Evolutionary conservation across 2,888 invertebrate genomes (phyloP), one percentile per base, ranked within the genome.

Genomic region (Drosophila mercatorum): DNA sequence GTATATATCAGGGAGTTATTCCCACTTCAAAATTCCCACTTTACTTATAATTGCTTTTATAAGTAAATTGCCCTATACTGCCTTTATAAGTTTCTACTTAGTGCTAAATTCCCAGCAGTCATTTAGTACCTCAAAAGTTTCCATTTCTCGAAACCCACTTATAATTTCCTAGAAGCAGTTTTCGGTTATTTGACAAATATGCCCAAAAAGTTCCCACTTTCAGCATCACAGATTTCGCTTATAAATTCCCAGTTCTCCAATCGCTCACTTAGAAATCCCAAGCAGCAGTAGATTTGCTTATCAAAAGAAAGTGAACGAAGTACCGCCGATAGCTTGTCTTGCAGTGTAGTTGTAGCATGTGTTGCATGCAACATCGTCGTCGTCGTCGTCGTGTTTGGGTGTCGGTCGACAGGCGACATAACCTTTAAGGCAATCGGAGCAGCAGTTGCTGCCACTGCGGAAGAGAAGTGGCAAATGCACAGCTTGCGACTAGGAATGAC

Each of bases 381-480:
- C 31, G 49, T 41, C 26, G 55, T 68, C 62, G 73, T 74, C 68
- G 66, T 81, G 80, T 81, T 81, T 82, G 85, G 76, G 74, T 76
- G 83, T 77, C 74, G 83, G 80, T 65, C 77, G 77, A 87, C 89
- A 81, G 83, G 80, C 79, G 72, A 75, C 84, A 89, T 84, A 84
- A 87, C 89, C 84, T 84, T 84, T 89, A 81, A 87, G 89, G 84
- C 82, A 75, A 75, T 70, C 65, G 80, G 56, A 68, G 82, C 73
- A 64, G 58, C 53, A 46, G 47, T 28, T 56, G 69, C 47, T 36
- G 53, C 17, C 41, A 53, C 46, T 73, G 68, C 67, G 69, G 64
- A 51, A 68, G 65, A 44, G 70, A 55, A 57, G 84, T 73, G 69
- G 60, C 71, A 72, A 55, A 51, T 47, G 71, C 56, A 57, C 60